Evolutionary conservation across 2,797 vertebrate genomes (phyloP).

Genomic region (Sebastes matsubarae): DNA sequence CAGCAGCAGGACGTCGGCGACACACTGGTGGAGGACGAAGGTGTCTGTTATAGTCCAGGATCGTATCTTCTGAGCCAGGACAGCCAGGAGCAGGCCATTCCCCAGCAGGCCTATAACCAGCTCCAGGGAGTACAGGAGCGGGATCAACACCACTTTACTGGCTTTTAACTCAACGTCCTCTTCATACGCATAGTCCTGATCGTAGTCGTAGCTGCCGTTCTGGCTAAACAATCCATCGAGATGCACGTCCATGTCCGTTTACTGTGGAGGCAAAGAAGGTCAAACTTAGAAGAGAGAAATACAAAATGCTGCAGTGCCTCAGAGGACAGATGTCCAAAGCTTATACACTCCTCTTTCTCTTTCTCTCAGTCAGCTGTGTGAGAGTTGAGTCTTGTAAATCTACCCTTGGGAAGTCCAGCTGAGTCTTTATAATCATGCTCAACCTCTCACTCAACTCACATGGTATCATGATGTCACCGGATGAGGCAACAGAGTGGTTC

Average conservation of each 20-base stretch:
- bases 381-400: neutral
- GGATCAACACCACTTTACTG: slow-evolving; percentile 53
- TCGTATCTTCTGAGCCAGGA: slow-evolving; percentile 70
- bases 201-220: slow-evolving; percentile 49
- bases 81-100: slow-evolving; percentile 73
- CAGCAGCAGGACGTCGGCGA: slow-evolving; percentile 83
- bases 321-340: neutral
- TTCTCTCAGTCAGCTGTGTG: neutral
- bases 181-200: slow-evolving; percentile 29
- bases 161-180: neutral
- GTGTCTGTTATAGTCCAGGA: slow-evolving; percentile 80
- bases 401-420: neutral
- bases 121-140: slow-evolving; percentile 72
- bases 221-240: slow-evolving; percentile 65
- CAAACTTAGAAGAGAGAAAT: neutral
- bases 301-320: neutral
- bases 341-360: neutral
- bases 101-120: slow-evolving; percentile 81
- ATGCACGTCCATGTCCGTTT: slow-evolving; percentile 10
- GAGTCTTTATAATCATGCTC: neutral
- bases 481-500: slow-evolving; percentile 60
- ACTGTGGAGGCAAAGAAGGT: slow-evolving; percentile 10
- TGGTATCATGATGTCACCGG: slow-evolving; percentile 49
- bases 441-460: slow-evolving; percentile 46
- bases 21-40: slow-evolving; percentile 82